phyloP scores from a whole-genome alignment of 2,113 vertebrate genomes.

The Laticauda colubrina region DNA sequence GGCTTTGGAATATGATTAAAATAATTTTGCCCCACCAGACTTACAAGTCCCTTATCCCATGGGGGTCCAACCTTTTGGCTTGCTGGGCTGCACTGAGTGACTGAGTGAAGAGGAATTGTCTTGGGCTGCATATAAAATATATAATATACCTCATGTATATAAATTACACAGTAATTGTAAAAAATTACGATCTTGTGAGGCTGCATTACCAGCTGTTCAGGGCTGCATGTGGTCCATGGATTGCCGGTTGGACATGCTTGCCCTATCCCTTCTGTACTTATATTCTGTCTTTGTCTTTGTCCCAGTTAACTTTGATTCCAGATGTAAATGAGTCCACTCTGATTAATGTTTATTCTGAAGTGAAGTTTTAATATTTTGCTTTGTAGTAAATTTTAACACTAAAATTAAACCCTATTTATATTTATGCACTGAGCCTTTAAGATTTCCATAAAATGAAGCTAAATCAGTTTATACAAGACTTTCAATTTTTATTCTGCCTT shows the following conservation, averaged over 20 bases:
- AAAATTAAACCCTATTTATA: not conserved
- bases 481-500: not conserved
- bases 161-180: no score
- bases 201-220: no score
- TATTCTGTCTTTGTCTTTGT: not conserved
- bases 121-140: no score
- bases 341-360: not conserved
- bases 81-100: no score
- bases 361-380: conserved; percentile 7
- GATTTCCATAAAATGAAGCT: not conserved
- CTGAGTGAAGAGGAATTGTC: no score
- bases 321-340: not conserved
- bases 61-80: not conserved
- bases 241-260: not conserved
- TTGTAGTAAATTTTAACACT: not conserved
- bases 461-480: not conserved
- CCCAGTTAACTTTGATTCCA: not conserved
- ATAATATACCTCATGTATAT: no score
- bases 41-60: not conserved
- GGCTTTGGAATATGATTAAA: not conserved
- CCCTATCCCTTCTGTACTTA: not conserved
- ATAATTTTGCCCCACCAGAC: not conserved
- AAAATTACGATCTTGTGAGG: no score
- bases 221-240: no score
- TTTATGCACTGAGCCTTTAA: not conserved